Base-by-base conservation (phyloP, 2,113 vertebrate genomes). In the Atlantisia rogersi region DNA sequence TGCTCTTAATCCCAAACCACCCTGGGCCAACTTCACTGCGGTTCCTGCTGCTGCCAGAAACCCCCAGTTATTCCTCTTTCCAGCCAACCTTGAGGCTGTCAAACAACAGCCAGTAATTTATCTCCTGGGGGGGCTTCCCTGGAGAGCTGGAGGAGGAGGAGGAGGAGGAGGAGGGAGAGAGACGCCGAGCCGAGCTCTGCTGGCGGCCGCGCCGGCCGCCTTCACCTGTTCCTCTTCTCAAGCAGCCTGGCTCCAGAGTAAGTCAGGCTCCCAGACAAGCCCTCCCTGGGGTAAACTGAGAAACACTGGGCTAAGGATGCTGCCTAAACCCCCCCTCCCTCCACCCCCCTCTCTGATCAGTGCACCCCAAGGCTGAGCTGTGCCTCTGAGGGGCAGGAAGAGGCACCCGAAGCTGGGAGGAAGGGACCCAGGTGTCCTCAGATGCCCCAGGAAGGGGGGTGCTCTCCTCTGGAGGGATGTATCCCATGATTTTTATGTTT, bases 161-260 rank as follows among this genome's bases (percentile, higher is more conserved):
- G 48, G n/a, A n/a, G n/a, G n/a, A n/a, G n/a, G 48, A 50, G 48
- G 48, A 50, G 48, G 48, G 21, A 50, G 39, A 50, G 39, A 63
- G 88, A 50, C 29, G 44, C 44, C 4, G 56, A 59, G 79, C 40
- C 8, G 13, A 68, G 88, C 95, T 90, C 76, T 12, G 82, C 78
- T 35, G 82, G 88, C 75, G 12, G 55, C 50, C 12, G 32, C 56
- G 82, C 86, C 75, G 12, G 55, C 50, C 12, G 32, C 56, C 71
- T 74, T 97, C 96, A 96, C 95, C 97, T 95, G 97, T 91, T 96
- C 82, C 59, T 29, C 74, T 63, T 44, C 91, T 93, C 95, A 87
- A 52, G 67, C 86, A 42, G 82, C 60, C 91, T 76, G 96, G 94
- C 96, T 94, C 94, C 94, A 4, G 2, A 67, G 44, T 35, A 64